Evolutionary conservation across 2,113 vertebrate species (phyloP), one percentile per base, ranked within the genome.

Genomic region (Ellobius talpinus): DNA sequence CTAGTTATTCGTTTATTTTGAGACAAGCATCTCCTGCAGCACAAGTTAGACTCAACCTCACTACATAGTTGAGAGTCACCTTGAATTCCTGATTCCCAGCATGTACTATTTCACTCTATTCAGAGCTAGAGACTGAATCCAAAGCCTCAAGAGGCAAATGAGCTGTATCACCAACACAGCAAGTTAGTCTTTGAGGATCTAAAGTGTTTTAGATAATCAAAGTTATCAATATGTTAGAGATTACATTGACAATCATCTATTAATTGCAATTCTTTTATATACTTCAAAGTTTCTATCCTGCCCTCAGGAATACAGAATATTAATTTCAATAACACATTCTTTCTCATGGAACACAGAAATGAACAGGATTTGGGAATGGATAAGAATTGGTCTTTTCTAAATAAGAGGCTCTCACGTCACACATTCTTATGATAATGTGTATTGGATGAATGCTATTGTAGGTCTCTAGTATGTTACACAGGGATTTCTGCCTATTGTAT

Each of bases 331-430:
- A 90, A 76, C 58, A 89, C 74, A 70, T 45, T 96, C 21, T 96
- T 97, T 84, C 94, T 84, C 96, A 95, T 89, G 91, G 61, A 95
- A 70, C 61, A 82, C 61, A 89, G 78, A 91, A 89, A 91, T 93
- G 70, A 96, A 90, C 87, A 82, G 73, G 6, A 70, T n/a, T 95
- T 94, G 68, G 91, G 68, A 97, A 58, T 91, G 74, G 63, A 55
- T 95, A 93, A 91, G n/a, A 96, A 96, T 92, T 95, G 79, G 84
- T 93, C 84, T 96, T 97, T 94, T 61, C 42, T 95, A 96, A 97
- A 93, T 85, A 96, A 87, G 77, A 97, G 84, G 26, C 91, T 91
- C 91, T 97, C 87, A 58, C 87, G 65, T 92, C 58, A 21, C 78
- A 93, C 78, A 96, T 96, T 97, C 87, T 90, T 93, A 95, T 84